Evolutionary conservation across 2,113 vertebrate genomes (phyloP), one percentile per base, ranked within the genome.

Genomic region (Pterocles gutturalis): DNA sequence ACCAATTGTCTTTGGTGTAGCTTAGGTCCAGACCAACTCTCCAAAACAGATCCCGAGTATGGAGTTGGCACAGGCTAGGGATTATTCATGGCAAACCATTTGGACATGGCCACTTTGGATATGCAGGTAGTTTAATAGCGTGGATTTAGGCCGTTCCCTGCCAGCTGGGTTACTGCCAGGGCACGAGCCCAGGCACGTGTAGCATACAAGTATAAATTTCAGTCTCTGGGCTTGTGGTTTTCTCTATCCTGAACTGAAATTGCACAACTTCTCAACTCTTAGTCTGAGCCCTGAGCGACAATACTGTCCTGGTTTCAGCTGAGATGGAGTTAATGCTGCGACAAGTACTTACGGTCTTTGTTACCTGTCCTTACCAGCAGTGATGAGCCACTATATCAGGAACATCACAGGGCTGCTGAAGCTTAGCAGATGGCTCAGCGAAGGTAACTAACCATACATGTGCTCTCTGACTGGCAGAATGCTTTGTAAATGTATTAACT

Each of bases 221-320:
- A 67, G 5, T 34, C 57, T 91, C 55, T 11, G 71, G n/a, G 31
- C 38, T 83, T 91, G 51, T 81, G 80, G 55, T 64, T 79, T 92
- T 91, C 65, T 48, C 51, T 53, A 60, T 62, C 43, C 57, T 48
- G 57, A 66, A 43, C 12, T 83, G 46, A 61, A 80, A 70, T 65
- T 0, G 3, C 31, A 69, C 0, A 0, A 17, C 51, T 83, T 2
- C 33, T 58, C 33, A 41, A 17, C 26, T 15, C n/a, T 79, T 38
- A 55, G 43, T 14, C 64, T 64, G 31, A 48, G 15, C 45, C 12
- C 64, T 61, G 62, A 66, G 15, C 5, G 3, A 64, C 14, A 65
- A 21, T 41, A 41, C 41, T 41, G 41, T 41, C 41, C 41, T 13
- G 41, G 41, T 41, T 41, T 41, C 38, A 41, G 41, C 41, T 41